Evolutionary conservation across 2,797 vertebrate genomes (phyloP).

Genomic region (Okamejei kenojei): DNA sequence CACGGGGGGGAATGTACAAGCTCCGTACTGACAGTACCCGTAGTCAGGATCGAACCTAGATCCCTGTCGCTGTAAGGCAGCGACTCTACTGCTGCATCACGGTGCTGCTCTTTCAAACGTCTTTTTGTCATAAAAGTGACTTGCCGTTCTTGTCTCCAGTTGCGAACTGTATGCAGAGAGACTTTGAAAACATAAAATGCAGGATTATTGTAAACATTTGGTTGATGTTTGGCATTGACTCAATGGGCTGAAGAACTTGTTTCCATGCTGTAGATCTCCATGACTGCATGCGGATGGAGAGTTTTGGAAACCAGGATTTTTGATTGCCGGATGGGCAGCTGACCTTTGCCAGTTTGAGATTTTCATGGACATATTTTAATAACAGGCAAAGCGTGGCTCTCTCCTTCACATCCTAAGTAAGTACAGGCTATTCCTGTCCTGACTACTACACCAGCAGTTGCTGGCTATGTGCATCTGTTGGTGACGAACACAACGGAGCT

Average conservation of each 20-base stretch:
- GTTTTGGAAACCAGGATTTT: background rate
- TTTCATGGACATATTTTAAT: background rate
- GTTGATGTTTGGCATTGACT: too few relatives aligned
- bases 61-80: too few relatives aligned
- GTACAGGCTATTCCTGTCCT: too few relatives aligned
- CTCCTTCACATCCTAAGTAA: background rate
- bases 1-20: too few relatives aligned
- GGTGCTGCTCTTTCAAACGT: background rate
- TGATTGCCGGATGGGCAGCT: background rate
- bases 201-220: too few relatives aligned
- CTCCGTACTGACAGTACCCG: too few relatives aligned
- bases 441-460: background rate
- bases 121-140: background rate
- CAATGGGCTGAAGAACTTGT: too few relatives aligned
- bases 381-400: background rate
- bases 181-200: too few relatives aligned
- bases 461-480: background rate
- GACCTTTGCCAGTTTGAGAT: background rate
- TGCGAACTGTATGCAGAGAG: too few relatives aligned
- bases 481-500: background rate
- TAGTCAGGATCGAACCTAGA: too few relatives aligned
- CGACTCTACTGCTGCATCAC: too few relatives aligned
- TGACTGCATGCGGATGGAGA: background rate
- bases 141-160: background rate
- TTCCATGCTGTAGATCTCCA: too few relatives aligned